Evolutionary conservation across 2,888 invertebrate genomes (phyloP).

Genomic region (Carcina quercana): DNA sequence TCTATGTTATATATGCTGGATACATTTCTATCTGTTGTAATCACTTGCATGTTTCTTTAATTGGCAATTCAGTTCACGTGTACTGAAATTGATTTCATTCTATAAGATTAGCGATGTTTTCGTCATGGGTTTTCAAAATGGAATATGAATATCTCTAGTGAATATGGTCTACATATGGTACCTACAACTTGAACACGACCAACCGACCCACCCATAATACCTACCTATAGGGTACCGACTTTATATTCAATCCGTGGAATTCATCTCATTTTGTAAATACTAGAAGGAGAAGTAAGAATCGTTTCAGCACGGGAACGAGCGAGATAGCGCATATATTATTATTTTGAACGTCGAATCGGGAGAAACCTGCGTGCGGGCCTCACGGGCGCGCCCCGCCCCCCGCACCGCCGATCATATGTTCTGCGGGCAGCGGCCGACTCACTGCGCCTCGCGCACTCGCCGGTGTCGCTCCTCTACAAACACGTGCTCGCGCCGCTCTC

Average conservation of each 20-base stretch:
- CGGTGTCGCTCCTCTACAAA: conserved; percentile 8
- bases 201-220: too few relatives aligned
- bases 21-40: too few relatives aligned
- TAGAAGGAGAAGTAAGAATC: conserved; percentile 41
- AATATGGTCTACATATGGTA: too few relatives aligned
- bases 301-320: conserved; percentile 42
- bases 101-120: too few relatives aligned
- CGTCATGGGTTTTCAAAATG: too few relatives aligned
- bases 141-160: too few relatives aligned
- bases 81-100: too few relatives aligned
- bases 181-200: too few relatives aligned
- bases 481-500: conserved; percentile 70
- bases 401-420: conserved; percentile 65
- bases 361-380: conserved; percentile 74
- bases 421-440: conserved; percentile 56
- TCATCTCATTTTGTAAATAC: conserved; percentile 46
- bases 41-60: too few relatives aligned
- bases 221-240: too few relatives aligned
- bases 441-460: conserved; percentile 16
- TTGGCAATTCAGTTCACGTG: too few relatives aligned
- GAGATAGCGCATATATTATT: conserved; percentile 60
- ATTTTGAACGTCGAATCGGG: conserved; percentile 61
- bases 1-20: too few relatives aligned
- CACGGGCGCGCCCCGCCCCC: conserved; percentile 39
- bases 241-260: conserved; percentile 23